Evolutionary conservation across 2,888 invertebrate genomes (phyloP), one percentile per base, ranked within the genome.

Genomic region (Sarcophaga variegata): DNA sequence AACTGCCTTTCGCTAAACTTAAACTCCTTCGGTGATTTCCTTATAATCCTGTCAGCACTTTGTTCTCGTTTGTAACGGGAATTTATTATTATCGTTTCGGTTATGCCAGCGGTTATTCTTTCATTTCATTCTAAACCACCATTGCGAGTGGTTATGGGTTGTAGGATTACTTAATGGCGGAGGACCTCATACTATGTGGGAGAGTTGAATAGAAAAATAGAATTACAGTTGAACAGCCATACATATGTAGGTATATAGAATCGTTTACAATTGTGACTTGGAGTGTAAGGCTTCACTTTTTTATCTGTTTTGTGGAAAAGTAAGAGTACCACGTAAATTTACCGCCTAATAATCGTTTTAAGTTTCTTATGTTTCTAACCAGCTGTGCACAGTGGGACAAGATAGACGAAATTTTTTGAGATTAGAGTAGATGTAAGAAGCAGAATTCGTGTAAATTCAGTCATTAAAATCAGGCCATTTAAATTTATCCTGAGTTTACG

Each of bases 51-150:
- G 80, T 81, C 84, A 81, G 81, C 87, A 85, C 87, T 84, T 84
- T 87, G 81, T 84, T 79, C 81, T 87, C 78, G 76, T 84, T 87
- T 87, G 84, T 82, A 83, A 82, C 74, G 81, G 80, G 83, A 83
- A 88, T 88, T 88, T 83, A 87, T 83, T 88, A 85, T 85, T 88
- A 88, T 88, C 87, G 83, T 87, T 88, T 85, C 59, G 83, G 84
- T 88, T 71, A 87, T 85, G 85, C 81, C 70, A 59, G 60, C 85
- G 85, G 76, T 74, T 80, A 77, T 76, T 10, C 17, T 47, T 20
- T 69, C 45, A 2, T 54, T 70, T 47, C 64, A 62, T 83, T 10
- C n/a, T 71, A 37, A 37, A 10, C 27, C 63, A 49, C 47, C 22
- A 49, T 64, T 47, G 47, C 74, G 47, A 22, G 27, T 8, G 47